Conservation (phyloP, 2,113 vertebrate species). For the Sander lucioperca region DNA sequence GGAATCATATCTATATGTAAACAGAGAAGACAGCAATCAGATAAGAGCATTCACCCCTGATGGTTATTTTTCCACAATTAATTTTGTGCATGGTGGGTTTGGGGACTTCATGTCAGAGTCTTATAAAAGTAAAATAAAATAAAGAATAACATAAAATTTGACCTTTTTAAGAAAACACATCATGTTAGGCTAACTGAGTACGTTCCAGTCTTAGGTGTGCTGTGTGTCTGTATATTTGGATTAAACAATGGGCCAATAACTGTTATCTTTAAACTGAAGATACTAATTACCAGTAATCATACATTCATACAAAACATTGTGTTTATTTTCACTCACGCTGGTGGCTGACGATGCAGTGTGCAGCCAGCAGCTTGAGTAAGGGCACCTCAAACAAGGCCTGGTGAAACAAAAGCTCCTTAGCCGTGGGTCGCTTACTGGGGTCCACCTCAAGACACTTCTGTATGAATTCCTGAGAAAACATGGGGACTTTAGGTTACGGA, state of each 20-base stretch:
- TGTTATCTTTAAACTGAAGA: not conserved
- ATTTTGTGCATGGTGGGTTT: not conserved
- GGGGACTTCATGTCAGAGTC: not conserved
- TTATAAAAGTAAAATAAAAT: not conserved
- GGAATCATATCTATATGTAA: slow-evolving; percentile 92
- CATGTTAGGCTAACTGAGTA: not conserved
- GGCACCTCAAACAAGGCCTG: slow-evolving; percentile 97
- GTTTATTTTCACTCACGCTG: slow-evolving; percentile 89
- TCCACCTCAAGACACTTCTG: slow-evolving; percentile 97
- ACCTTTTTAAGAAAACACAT: not conserved
- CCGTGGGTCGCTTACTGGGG: slow-evolving; percentile 91
- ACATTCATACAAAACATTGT: not conserved
- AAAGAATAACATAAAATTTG: not conserved
- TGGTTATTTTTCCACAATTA: not conserved
- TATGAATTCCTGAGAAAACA: slow-evolving; percentile 91
- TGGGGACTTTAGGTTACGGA: accelerated
- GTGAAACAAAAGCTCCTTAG: slow-evolving; percentile 95
- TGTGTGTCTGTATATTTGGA: not conserved
- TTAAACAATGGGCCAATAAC: not conserved
- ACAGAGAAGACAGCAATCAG: slow-evolving; percentile 5
- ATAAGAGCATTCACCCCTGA: not conserved
- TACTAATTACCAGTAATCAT: not conserved
- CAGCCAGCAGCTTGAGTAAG: slow-evolving; percentile 94
- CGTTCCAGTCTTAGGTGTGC: not conserved
- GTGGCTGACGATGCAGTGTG: slow-evolving; percentile 96